Conservation (phyloP, 2,797 vertebrate species). For the Falco cherrug region DNA sequence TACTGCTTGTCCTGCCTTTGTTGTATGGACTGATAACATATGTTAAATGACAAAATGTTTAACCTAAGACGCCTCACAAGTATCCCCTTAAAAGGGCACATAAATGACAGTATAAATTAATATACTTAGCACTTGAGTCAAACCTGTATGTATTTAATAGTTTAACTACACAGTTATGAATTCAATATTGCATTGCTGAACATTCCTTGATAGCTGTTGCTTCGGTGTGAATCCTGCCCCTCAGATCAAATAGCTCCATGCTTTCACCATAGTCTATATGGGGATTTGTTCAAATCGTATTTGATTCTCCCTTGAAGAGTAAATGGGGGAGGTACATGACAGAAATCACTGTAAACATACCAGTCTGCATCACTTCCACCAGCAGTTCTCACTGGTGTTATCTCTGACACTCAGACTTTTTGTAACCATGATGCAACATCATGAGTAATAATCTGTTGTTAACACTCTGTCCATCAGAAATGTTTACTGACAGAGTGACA, state of each 20-base stretch:
- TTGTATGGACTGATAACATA: not conserved
- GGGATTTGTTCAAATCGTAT: not conserved
- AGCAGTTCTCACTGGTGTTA: constrained; percentile 49
- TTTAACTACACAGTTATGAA: not conserved
- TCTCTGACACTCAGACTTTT: constrained; percentile 44
- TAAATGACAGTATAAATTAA: constrained; percentile 2
- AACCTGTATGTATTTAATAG: not conserved
- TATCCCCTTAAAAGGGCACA: not conserved
- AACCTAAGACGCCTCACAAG: not conserved
- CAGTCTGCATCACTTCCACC: constrained; percentile 29
- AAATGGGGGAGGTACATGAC: not conserved
- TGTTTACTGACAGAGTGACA: constrained; percentile 73
- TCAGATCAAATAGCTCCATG: not conserved
- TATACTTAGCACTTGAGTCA: not conserved
- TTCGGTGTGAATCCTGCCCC: not conserved
- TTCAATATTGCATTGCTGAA: constrained; percentile 16
- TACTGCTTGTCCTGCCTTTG: not conserved
- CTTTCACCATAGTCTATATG: not conserved
- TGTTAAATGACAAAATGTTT: not conserved
- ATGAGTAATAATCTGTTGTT: constrained; percentile 67
- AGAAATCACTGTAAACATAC: constrained; percentile 17
- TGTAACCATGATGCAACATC: constrained; percentile 47
- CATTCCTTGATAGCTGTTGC: not conserved
- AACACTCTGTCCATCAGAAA: constrained; percentile 70
- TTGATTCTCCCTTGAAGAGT: not conserved